Conservation (phyloP, 1,140 invertebrate species). For the Drosophila ananassae region DNA sequence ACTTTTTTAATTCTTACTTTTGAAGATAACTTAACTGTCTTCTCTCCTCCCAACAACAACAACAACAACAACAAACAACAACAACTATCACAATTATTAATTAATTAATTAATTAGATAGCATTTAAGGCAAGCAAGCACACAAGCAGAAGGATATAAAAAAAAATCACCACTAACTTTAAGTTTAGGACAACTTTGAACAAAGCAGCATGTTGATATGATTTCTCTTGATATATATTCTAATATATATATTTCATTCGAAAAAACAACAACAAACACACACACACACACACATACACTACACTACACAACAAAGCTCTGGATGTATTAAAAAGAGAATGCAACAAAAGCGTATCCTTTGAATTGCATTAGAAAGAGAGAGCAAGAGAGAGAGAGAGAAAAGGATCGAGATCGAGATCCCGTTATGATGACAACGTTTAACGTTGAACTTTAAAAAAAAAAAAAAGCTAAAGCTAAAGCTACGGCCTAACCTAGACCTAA, state of each 20-base stretch:
- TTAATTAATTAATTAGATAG: neutral
- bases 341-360: neutral
- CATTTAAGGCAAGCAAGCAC: neutral
- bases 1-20: too few species aligned
- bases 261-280: conserved; percentile 17
- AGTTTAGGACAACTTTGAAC: conserved; percentile 36
- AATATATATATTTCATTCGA: conserved; percentile 11
- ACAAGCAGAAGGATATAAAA: neutral
- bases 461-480: conserved; percentile 5
- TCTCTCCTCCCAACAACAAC: too few species aligned
- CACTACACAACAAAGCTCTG: neutral
- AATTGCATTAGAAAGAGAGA: neutral
- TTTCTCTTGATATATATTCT: neutral
- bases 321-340: neutral
- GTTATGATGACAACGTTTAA: conserved; percentile 10
- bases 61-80: neutral
- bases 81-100: conserved; percentile 3
- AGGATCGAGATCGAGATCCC: neutral
- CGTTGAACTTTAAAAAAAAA: conserved; percentile 8
- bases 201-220: conserved; percentile 6
- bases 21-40: too few species aligned
- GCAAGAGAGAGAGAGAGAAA: neutral
- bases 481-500: neutral
- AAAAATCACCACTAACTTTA: conserved; percentile 8
- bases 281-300: conserved; percentile 7